Evolutionary conservation across 2,113 vertebrate species (phyloP).

Genomic region (Burhinus bistriatus): DNA sequence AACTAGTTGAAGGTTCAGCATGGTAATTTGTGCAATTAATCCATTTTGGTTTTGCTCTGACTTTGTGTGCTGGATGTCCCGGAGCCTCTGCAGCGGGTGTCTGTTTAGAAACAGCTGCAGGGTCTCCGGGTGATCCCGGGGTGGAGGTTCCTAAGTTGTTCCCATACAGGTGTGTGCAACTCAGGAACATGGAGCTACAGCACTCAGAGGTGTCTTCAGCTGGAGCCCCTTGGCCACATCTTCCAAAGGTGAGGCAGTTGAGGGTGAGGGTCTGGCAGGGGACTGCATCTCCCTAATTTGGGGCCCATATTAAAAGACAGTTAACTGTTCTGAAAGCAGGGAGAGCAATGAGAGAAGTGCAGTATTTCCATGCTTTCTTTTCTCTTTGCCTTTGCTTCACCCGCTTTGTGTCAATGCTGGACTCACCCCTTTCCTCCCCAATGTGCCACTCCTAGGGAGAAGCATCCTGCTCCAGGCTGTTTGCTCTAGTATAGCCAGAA

Average conservation of each 20-base stretch:
- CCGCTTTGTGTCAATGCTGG: fast-evolving
- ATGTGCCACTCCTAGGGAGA: fast-evolving
- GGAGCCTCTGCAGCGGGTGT: neutral
- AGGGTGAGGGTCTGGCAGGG: no score
- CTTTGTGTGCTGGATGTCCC: neutral
- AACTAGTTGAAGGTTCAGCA: neutral
- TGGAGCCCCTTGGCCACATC: neutral
- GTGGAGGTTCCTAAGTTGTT: neutral
- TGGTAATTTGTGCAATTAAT: neutral
- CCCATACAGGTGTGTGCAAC: neutral
- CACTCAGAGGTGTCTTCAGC: neutral
- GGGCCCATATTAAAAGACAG: neutral
- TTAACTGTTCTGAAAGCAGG: neutral
- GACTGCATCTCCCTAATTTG: neutral
- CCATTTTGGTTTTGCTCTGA: fast-evolving
- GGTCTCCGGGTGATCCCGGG: neutral
- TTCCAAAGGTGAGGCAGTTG: neutral
- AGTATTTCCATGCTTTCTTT: neutral
- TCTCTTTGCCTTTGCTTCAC: neutral
- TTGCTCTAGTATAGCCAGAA: neutral
- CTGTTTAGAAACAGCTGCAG: neutral
- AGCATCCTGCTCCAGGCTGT: neutral
- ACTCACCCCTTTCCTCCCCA: neutral
- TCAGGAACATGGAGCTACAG: fast-evolving
- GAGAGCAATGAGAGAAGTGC: neutral